phyloP scores from a whole-genome alignment of 1,140 invertebrate genomes.

The Muscidifurax raptorellus region DNA sequence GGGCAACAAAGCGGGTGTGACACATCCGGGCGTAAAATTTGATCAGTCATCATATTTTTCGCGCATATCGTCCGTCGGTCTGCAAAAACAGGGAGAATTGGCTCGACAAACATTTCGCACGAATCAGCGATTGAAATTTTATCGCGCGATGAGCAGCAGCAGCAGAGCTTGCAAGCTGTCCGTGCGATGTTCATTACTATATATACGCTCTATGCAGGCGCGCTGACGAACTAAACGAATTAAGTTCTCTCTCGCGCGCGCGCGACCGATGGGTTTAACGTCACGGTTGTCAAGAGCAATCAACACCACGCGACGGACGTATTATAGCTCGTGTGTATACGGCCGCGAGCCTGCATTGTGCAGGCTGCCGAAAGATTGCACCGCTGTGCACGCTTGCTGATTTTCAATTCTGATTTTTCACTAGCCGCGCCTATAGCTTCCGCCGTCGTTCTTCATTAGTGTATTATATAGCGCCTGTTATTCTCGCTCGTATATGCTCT shows the following conservation, averaged over 20 bases:
- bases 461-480: no score
- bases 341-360: neutral
- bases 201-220: neutral
- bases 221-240: constrained; percentile 25
- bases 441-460: neutral
- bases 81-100: constrained; percentile 20
- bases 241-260: constrained; percentile 27
- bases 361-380: neutral
- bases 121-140: constrained; percentile 32
- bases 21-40: constrained; percentile 19
- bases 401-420: constrained; percentile 28
- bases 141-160: neutral
- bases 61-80: neutral
- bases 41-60: constrained; percentile 20
- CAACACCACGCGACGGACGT: neutral
- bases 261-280: constrained; percentile 4
- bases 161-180: neutral
- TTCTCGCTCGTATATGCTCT: no score
- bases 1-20: no score
- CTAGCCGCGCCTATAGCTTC: neutral
- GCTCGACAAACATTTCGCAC: neutral
- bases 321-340: neutral
- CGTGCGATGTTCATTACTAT: constrained; percentile 19
- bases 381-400: neutral
- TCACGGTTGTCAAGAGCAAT: constrained; percentile 42